These are phyloP conservation scores for Melanotaenia parkinsoni DNA, from an alignment of 2,797 vertebrate species.

Conservation along the genomic window DNA sequence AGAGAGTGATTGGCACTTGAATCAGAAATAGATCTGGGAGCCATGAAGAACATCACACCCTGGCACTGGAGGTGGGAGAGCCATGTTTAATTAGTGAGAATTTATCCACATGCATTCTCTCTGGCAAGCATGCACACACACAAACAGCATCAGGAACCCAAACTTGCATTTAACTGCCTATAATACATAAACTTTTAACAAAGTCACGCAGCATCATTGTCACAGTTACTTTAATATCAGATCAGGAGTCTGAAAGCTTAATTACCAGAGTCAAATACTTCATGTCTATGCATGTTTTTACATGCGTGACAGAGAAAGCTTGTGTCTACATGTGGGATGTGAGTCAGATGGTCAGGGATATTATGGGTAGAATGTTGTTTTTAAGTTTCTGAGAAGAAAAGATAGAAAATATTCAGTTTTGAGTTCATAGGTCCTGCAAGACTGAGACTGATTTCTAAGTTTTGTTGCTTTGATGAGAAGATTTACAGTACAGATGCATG, in stretches of 20 bases:
- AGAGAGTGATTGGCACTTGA: conserved; percentile 73
- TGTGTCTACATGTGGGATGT: conserved; percentile 11
- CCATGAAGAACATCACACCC: conserved; percentile 77
- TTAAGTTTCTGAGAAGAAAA: conserved; percentile 12
- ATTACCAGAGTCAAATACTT: conserved; percentile 49
- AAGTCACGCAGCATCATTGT: conserved; percentile 49
- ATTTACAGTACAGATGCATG: not conserved
- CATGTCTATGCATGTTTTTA: conserved; percentile 13
- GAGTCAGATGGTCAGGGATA: conserved; percentile 44
- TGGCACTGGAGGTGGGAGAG: conserved; percentile 66
- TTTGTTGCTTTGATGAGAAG: conserved; percentile 2
- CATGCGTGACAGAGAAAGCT: not conserved
- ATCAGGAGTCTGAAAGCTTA: conserved; percentile 43
- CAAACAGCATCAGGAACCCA: conserved; percentile 23
- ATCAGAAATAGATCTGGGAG: conserved; percentile 76
- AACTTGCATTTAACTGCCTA: conserved; percentile 19
- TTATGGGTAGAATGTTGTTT: conserved; percentile 34
- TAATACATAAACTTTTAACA: conserved; percentile 17
- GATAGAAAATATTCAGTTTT: not conserved
- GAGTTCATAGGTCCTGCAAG: not conserved
- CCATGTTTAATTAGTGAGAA: conserved; percentile 68
- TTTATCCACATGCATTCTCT: conserved; percentile 49
- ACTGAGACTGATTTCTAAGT: not conserved
- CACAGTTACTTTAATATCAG: conserved; percentile 52
- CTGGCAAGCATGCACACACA: conserved; percentile 37